phyloP scores from a whole-genome alignment of 2,797 vertebrate genomes.

The Leuciscus waleckii region DNA sequence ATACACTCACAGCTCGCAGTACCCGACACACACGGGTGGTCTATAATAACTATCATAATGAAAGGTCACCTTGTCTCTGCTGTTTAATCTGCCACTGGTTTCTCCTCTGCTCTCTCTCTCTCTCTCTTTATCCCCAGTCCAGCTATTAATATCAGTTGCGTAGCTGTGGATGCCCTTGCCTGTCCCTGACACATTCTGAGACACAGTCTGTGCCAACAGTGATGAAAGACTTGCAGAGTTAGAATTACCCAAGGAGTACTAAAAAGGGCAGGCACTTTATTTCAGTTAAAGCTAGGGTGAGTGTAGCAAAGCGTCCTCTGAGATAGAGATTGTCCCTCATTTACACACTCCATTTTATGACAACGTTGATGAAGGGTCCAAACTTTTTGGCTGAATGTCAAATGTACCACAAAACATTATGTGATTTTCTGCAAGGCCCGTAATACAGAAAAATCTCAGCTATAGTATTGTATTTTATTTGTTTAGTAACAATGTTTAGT shows the following conservation, averaged over 20 bases:
- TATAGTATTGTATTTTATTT: background rate
- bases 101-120: constrained; percentile 16
- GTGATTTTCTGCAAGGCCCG: background rate
- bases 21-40: constrained; percentile 26
- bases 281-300: constrained; percentile 45
- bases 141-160: constrained; percentile 27
- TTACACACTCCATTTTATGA: background rate
- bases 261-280: constrained; percentile 41
- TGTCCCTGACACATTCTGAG: constrained; percentile 31
- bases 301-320: constrained; percentile 28
- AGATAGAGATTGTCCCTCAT: constrained; percentile 8
- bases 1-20: constrained; percentile 1
- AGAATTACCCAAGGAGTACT: constrained; percentile 34
- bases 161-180: constrained; percentile 22
- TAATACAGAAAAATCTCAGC: background rate
- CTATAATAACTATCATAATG: constrained; percentile 54
- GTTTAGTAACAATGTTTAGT: background rate
- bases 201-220: constrained; percentile 36
- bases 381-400: background rate
- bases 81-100: constrained; percentile 50
- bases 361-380: background rate
- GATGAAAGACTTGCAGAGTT: constrained; percentile 40
- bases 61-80: constrained; percentile 60
- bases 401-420: background rate
- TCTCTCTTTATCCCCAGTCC: constrained; percentile 19